Evolutionary conservation across 2,888 invertebrate species (phyloP), one percentile per base, ranked within the genome.

Genomic region (Caenorhabditis sp.): DNA sequence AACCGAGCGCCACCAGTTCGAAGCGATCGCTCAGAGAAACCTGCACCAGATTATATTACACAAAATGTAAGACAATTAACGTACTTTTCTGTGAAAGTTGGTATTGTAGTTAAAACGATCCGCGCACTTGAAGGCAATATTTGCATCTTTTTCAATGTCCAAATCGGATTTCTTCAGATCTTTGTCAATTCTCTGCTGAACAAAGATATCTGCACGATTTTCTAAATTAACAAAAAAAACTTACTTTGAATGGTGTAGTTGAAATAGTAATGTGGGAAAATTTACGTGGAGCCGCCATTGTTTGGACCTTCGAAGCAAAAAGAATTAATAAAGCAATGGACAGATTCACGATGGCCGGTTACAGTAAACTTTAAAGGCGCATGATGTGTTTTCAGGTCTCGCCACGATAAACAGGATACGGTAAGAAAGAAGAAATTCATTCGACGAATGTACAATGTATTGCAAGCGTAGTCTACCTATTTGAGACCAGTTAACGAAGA

Each of bases 21-120:
- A 68, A 68, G 22, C 68, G 68, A 52, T 68, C 68, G 37, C 68
- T 68, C 22, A 68, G 24, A 8, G 68, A 32, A 11, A 68, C 50
- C 68, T 68, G 24, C 5, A 7, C n/a, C n/a, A n/a, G n/a, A 39
- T 11, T 17, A 20, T 37, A 22, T 41, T 13, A n/a, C n/a, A 15
- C 24, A 20, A 1, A 11, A 26, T 37, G 8, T 15, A 30, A 20
- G 22, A n/a, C 13, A 13, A 41, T 39, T n/a, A 13, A 52, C 26
- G n/a, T 11, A 68, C 68, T 50, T 58, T 72, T 63, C 46, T 41
- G 17, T 56, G 56, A 37, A 62, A 43, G 37, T 72, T 72, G 9
- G 72, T 45, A 32, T 72, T 63, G 45, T 56, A 63, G 20, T 72
- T 72, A 56, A 63, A 63, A 3, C 72, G 72, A 27, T 72, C 62